Conservation (phyloP, 2,797 vertebrate genomes). For the Calcarius lapponicus region DNA sequence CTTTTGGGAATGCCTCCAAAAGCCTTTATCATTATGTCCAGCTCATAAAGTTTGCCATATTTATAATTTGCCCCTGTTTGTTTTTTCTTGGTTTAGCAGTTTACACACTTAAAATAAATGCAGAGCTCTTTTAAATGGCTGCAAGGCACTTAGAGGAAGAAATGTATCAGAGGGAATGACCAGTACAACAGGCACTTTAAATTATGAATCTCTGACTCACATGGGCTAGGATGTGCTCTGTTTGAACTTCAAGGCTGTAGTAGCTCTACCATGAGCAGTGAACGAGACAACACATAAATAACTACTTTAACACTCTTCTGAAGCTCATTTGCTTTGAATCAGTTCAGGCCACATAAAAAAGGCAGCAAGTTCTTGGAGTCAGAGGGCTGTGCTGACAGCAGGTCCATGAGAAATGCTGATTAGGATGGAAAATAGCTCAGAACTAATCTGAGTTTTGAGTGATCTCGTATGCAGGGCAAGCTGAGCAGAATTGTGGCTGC, state of each 20-base stretch:
- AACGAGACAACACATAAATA: background rate
- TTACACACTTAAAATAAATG: background rate
- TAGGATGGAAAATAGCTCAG: background rate
- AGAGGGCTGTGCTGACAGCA: background rate
- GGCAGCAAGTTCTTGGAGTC: background rate
- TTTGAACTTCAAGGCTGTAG: background rate
- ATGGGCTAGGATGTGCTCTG: background rate
- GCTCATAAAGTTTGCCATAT: background rate
- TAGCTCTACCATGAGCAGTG: background rate
- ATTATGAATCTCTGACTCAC: background rate
- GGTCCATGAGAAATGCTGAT: background rate
- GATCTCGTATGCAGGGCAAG: background rate
- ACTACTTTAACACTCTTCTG: background rate
- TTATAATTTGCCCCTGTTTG: fast-evolving
- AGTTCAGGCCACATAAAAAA: background rate
- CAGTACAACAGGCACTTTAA: background rate
- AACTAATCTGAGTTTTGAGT: background rate
- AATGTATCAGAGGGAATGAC: background rate
- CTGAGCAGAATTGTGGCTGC: background rate
- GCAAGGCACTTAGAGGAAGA: background rate
- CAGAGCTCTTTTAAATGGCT: background rate
- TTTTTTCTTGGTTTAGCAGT: background rate
- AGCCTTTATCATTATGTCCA: background rate
- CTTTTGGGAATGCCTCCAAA: background rate
- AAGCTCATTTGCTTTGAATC: background rate